Evolutionary conservation across 1,140 invertebrate genomes (phyloP), one percentile per base, ranked within the genome.

Genomic region (Rhyacophila brunnea): DNA sequence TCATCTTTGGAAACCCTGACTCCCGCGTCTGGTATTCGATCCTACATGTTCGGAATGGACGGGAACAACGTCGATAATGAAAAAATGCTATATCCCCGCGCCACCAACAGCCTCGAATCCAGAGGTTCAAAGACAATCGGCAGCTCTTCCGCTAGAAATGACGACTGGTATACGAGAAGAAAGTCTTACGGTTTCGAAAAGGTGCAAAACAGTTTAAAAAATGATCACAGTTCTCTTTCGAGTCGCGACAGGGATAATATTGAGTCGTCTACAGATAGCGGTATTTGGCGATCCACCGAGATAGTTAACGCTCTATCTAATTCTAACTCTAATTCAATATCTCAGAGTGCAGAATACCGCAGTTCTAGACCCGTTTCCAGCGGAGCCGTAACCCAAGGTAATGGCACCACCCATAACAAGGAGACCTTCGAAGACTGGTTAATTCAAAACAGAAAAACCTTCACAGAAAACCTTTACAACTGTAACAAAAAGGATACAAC

Each of bases 161-260:
- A 84, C 54, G 85, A 87, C 58, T 88, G 86, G 86, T 85, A 85
- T 66, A 80, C 82, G 60, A 74, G 86, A 60, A 74, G 87, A 59
- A 88, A 88, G 71, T 88, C 86, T 2, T 89, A 88, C 66, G 87
- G 86, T 48, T 89, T 89, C 64, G 87, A 89, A 72, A 83, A 85
- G 61, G 84, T 87, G 61, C 75, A 76, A 6, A 74, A 71, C 32
- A 68, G 76, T 60, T 57, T 73, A 69, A 55, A 56, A 53, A 64
- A 75, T 45, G 67, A 74, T 14, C 70, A 73, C 57, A 74, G 67
- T 60, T 69, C 72, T 11, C 68, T 73, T 35, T 74, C 72, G 36
- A 74, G 67, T 51, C 80, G 75, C 53, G 77, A 77, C 56, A 77
- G 77, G 34, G 70, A 77, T 43, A 75, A 76, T 1, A 81, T 85